phyloP scores from a whole-genome alignment of 1,140 invertebrate species.

The Listronotus bonariensis region DNA sequence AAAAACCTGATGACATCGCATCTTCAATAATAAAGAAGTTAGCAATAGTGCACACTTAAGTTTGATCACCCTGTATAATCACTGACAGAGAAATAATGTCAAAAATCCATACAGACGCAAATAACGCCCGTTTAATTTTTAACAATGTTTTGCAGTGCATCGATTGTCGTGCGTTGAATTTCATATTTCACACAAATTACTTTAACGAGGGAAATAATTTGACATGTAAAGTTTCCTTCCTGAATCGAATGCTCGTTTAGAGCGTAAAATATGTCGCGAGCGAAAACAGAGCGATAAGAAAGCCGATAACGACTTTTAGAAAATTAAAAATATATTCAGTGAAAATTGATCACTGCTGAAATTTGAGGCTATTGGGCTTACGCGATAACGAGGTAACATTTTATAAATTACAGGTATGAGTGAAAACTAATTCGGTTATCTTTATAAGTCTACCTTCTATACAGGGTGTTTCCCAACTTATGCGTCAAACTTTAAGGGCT shows the following conservation, averaged over 20 bases:
- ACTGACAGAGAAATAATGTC: conserved; percentile 2
- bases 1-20: too few species aligned
- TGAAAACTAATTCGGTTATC: too few species aligned
- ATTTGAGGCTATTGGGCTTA: conserved; percentile 5
- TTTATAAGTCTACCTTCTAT: too few species aligned
- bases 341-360: conserved; percentile 15
- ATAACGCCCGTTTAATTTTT: conserved; percentile 25
- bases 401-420: too few species aligned
- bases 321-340: conserved; percentile 28
- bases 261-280: conserved; percentile 1
- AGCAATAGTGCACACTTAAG: too few species aligned
- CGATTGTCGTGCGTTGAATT: conserved; percentile 38
- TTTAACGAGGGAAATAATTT: conserved; percentile 41
- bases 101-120: conserved; percentile 18
- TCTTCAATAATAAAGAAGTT: too few species aligned
- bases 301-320: conserved; percentile 12
- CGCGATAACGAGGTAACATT: too few species aligned
- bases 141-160: conserved; percentile 20
- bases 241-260: not conserved
- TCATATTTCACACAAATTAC: conserved; percentile 37
- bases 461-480: too few species aligned
- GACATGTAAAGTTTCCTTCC: conserved; percentile 17
- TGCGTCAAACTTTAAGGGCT: too few species aligned
- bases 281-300: not conserved
- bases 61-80: too few species aligned